These are phyloP conservation scores for Adelognathus sp. DNA, from an alignment of 2,888 invertebrate species.

Conservation along the genomic window DNA sequence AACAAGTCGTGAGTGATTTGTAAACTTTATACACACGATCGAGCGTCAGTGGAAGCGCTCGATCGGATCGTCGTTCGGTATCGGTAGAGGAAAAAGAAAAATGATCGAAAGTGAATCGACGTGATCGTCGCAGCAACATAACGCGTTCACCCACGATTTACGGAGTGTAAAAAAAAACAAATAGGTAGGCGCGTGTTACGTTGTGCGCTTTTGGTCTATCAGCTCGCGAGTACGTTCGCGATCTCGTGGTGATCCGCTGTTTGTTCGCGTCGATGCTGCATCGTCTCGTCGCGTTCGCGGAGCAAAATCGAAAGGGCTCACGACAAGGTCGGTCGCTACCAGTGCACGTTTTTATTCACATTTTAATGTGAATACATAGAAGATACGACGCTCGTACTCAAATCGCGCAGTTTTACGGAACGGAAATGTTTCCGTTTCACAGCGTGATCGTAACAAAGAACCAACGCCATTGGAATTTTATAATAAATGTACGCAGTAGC, in stretches of 20 bases:
- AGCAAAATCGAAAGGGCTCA: conserved; percentile 11
- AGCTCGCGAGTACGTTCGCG: conserved; percentile 6
- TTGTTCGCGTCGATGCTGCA: neutral
- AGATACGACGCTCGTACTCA: neutral
- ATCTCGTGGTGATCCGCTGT: neutral
- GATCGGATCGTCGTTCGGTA: neutral
- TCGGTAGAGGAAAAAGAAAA: neutral
- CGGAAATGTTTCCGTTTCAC: conserved; percentile 52
- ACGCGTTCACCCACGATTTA: neutral
- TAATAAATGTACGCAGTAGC: neutral
- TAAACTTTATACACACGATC: neutral
- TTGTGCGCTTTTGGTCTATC: conserved; percentile 28
- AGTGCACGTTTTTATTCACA: neutral
- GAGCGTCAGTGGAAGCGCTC: neutral
- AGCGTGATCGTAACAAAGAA: conserved; percentile 8
- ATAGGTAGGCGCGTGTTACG: conserved; percentile 35
- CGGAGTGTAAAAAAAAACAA: conserved; percentile 26
- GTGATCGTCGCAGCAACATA: neutral
- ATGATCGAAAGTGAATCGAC: conserved; percentile 42
- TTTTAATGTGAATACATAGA: neutral
- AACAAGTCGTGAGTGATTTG: neutral
- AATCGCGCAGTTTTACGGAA: neutral
- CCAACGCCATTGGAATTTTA: neutral
- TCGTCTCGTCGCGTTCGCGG: too few relatives aligned
- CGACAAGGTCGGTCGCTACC: neutral